Conservation (phyloP, 2,888 invertebrate genomes). For the Toxonevra muliebris region DNA sequence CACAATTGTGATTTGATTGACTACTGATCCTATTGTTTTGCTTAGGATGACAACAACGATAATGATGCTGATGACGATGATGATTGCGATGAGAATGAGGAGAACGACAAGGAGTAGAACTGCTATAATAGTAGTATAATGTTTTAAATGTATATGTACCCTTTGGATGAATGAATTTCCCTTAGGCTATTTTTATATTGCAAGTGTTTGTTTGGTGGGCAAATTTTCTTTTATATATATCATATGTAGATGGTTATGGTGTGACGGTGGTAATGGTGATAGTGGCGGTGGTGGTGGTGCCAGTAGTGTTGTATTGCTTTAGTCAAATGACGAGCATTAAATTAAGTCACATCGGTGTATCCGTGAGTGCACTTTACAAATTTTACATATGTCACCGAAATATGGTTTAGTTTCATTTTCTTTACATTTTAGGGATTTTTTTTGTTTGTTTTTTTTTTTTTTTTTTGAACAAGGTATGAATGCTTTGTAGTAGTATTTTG, state of each 20-base stretch:
- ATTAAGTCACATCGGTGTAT: slow-evolving; percentile 20
- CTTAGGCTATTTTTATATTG: too few species aligned
- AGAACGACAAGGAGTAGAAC: too few species aligned
- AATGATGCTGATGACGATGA: slow-evolving; percentile 15
- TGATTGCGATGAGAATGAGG: too few species aligned
- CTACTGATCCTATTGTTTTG: slow-evolving; percentile 49
- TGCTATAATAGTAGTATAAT: slow-evolving; percentile 21
- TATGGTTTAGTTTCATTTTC: slow-evolving; percentile 8
- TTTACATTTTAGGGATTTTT: not conserved
- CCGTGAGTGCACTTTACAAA: slow-evolving; percentile 58
- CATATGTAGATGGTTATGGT: not conserved
- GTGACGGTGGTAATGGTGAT: not conserved
- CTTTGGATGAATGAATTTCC: too few species aligned
- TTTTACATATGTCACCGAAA: slow-evolving; percentile 60
- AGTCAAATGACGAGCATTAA: slow-evolving; percentile 23
- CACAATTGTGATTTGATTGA: slow-evolving; percentile 62
- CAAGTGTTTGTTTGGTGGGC: too few species aligned
- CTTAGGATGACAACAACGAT: slow-evolving; percentile 37
- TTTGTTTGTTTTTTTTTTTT: slow-evolving; percentile 6
- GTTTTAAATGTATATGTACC: slow-evolving; percentile 12
- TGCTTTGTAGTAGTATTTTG: not conserved
- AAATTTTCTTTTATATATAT: not conserved
- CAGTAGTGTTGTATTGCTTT: not conserved
- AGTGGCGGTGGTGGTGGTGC: not conserved
- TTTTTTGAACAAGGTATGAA: not conserved